Evolutionary conservation across 2,888 invertebrate genomes (phyloP), one percentile per base, ranked within the genome.

Genomic region (Ophioninae sp.): DNA sequence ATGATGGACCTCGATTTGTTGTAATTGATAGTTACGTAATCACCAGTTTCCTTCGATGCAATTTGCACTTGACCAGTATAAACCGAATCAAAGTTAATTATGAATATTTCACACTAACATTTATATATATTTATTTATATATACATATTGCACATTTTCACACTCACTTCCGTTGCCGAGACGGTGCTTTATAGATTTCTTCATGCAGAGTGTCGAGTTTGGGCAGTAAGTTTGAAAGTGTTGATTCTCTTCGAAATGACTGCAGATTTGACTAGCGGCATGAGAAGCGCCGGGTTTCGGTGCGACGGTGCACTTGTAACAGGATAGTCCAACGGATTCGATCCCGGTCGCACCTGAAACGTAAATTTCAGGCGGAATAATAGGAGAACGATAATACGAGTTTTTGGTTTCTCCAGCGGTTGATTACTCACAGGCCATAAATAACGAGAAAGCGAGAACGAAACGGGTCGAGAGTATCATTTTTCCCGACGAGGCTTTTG

Each of bases 171-270:
- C 96, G 89, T 95, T 95, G 86, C 95, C 95, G 88, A 96, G 94
- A 85, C 77, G 88, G 64, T 88, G 89, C 44, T 89, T 87, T 75
- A 90, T 88, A 6, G 95, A 95, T 89, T 95, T 95, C 91, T 97
- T 97, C 94, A 96, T 95, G 90, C 97, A 98, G 94, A 97, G 96
- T 0, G 97, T 97, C 0, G 97, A 97, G 90, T 95, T 96, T 0
- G 96, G 96, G 91, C 97, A 98, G 85, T 96, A 95, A 6, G 96
- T 95, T 83, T 96, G 94, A 92, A 95, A 98, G 87, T 94, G 94
- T 7, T 94, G 93, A 1, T 96, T 95, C 87, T 95, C 94, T 91
- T 97, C 96, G 91, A 97, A 97, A 89, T 96, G 95, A 8, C 96
- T 94, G 91, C 97, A 98, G 61, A 96, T 93, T 74, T 95, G 94